These are phyloP conservation scores for Eueides isabella DNA, from an alignment of 1,140 invertebrate species.

Conservation along the genomic window DNA sequence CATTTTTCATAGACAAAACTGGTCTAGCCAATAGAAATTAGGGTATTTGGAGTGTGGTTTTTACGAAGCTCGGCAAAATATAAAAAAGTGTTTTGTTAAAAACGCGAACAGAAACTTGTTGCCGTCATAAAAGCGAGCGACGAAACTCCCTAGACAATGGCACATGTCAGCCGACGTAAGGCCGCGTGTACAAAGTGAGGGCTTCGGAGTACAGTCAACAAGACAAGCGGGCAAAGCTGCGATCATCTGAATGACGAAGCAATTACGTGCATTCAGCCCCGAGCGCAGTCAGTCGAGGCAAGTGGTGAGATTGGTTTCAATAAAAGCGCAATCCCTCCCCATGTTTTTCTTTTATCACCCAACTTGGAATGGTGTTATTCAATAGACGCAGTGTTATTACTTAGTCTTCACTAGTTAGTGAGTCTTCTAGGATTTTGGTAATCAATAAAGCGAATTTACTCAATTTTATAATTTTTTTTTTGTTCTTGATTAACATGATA, in stretches of 20 bases:
- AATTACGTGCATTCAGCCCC: slow-evolving; percentile 77
- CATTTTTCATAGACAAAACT: slow-evolving; percentile 46
- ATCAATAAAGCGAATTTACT: not conserved
- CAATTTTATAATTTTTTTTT: not conserved
- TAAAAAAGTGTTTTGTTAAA: slow-evolving; percentile 58
- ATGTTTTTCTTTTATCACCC: slow-evolving; percentile 80
- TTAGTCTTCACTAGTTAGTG: slow-evolving; percentile 37
- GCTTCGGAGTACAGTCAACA: slow-evolving; percentile 74
- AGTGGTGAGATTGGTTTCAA: slow-evolving; percentile 80
- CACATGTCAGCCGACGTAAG: slow-evolving; percentile 69
- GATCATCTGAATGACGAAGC: slow-evolving; percentile 79
- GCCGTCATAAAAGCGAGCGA: slow-evolving; percentile 67
- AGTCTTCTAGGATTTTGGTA: not conserved
- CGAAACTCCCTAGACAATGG: slow-evolving; percentile 70
- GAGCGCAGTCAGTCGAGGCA: slow-evolving; percentile 74
- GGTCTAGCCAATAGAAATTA: slow-evolving; percentile 54
- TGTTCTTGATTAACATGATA: not conserved
- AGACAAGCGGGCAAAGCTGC: slow-evolving; percentile 73
- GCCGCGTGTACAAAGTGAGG: slow-evolving; percentile 71
- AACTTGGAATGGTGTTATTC: slow-evolving; percentile 75
- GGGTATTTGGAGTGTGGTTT: slow-evolving; percentile 49
- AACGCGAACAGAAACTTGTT: slow-evolving; percentile 71
- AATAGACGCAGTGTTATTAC: slow-evolving; percentile 54
- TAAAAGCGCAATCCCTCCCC: slow-evolving; percentile 77
- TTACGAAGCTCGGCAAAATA: slow-evolving; percentile 47